phyloP scores from a whole-genome alignment of 1,140 invertebrate genomes.

The Phortica variegata region DNA sequence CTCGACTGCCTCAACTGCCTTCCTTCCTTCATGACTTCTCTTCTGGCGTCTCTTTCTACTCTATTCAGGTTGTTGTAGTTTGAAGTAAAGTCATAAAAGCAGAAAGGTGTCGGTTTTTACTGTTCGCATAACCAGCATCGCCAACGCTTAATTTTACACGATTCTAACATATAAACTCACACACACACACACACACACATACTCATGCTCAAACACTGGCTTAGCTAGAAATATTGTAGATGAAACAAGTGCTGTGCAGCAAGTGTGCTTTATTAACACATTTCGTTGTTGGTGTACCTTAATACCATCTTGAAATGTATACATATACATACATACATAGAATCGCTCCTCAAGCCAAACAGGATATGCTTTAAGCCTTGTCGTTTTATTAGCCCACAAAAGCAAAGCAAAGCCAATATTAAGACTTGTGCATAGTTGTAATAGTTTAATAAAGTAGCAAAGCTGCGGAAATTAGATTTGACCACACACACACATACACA shows the following conservation, averaged over 20 bases:
- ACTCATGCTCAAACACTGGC: not conserved
- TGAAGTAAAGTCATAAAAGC: constrained; percentile 33
- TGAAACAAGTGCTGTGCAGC: constrained; percentile 26
- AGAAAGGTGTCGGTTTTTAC: constrained; percentile 4
- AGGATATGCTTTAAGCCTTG: not conserved
- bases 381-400: not conserved
- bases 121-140: constrained; percentile 22
- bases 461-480: constrained; percentile 55
- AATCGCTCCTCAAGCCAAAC: constrained; percentile 3
- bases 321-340: constrained; percentile 3
- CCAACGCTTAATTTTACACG: constrained; percentile 17
- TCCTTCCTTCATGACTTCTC: no score
- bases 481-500: constrained; percentile 36
- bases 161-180: no score
- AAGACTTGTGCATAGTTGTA: constrained; percentile 40
- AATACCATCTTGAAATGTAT: not conserved
- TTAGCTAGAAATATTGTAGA: not conserved
- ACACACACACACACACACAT: constrained; percentile 1
- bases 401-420: not conserved
- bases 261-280: constrained; percentile 56
- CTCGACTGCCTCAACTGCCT: no score
- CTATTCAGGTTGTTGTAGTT: no score
- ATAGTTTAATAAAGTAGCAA: constrained; percentile 56
- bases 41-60: no score
- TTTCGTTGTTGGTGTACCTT: constrained; percentile 18